Conservation (phyloP, 2,888 invertebrate species). For the Drosophila falleni region DNA sequence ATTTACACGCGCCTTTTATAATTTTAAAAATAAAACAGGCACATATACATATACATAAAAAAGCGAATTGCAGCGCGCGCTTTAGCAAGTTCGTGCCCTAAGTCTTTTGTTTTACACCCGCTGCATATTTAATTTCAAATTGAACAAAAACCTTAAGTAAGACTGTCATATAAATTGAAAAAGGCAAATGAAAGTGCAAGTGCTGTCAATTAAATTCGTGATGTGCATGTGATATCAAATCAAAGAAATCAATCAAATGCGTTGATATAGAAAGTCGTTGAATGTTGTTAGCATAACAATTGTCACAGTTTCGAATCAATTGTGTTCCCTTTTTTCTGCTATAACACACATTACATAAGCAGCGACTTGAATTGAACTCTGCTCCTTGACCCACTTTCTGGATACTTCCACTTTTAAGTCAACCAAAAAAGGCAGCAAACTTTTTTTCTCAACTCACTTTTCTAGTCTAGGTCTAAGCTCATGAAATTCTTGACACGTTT, state of each 20-base stretch:
- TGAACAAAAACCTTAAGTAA: neutral
- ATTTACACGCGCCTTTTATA: constrained; percentile 1
- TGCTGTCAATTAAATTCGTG: constrained; percentile 62
- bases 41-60: constrained; percentile 7
- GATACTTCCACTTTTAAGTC: constrained; percentile 13
- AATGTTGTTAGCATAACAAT: constrained; percentile 52
- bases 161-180: constrained; percentile 29
- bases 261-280: constrained; percentile 63
- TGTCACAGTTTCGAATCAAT: neutral
- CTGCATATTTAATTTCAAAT: constrained; percentile 66
- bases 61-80: neutral
- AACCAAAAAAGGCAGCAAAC: neutral
- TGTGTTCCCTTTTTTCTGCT: neutral
- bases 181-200: constrained; percentile 74
- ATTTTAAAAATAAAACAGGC: neutral
- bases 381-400: constrained; percentile 53
- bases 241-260: constrained; percentile 57
- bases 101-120: constrained; percentile 68
- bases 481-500: constrained; percentile 52
- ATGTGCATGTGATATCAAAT: constrained; percentile 53
- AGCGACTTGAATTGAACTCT: constrained; percentile 18
- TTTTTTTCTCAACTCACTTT: constrained; percentile 46
- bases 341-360: constrained; percentile 62
- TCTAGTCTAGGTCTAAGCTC: constrained; percentile 22
- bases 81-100: constrained; percentile 60